Base-by-base conservation (phyloP, 2,113 vertebrate species). In the Lepisosteus oculatus region DNA sequence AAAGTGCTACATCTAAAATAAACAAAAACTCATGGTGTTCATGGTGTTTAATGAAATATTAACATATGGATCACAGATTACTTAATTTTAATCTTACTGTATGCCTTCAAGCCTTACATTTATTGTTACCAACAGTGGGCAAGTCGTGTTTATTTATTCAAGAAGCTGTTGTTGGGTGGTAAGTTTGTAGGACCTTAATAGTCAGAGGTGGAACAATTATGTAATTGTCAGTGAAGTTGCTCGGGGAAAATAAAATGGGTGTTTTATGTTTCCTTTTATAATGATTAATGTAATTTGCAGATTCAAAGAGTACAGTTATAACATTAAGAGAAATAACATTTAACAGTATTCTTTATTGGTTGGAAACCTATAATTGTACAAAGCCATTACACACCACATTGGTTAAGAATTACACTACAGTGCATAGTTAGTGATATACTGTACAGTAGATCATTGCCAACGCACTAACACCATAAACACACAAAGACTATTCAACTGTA, bases 121-220 rank as follows among this genome's bases (percentile, higher is more conserved):
- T n/a, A 55, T 62, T 8, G n/a, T n/a, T 62, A n/a, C 61, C 61
- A 11, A n/a, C 8, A 62, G 61, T 15, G 7, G 7, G 8, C 62
- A 42, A 43, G 42, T 8, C 8, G 17, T 65, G 62, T 65, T 65
- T 65, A 43, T 65, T 65, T 65, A 9, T 65, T 42, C 29, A 42
- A 29, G n/a, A 29, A 65, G 62, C 62, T 65, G 62, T 65, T 65
- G 17, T 65, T 65, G 62, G 62, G 62, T 29, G 62, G 62, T 29
- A 65, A 8, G 11, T 65, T 43, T 65, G 62, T 11, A 65, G 29
- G 17, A 65, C 62, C 62, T 65, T 29, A n/a, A 65, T 42, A 41
- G 62, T 65, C 62, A 41, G 17, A 43, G 42, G 62, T 64, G 29
- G 42, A 65, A 29, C 29, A 15, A 7, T 42, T 1, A 65, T 59